Base-by-base conservation (phyloP, 2,888 invertebrate species). In the Parnassius smintheus region DNA sequence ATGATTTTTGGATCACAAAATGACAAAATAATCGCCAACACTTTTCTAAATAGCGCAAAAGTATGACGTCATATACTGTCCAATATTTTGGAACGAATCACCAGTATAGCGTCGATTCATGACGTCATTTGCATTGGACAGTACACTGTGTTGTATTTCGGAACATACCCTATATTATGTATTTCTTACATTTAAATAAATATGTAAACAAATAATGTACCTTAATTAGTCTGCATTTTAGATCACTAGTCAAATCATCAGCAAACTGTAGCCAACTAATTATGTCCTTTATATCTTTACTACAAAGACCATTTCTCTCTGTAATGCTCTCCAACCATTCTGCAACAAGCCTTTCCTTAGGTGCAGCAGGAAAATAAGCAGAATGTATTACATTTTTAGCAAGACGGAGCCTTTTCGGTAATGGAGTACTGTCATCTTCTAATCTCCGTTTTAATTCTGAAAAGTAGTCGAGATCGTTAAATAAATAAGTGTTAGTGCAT, bases 301-400 rank as follows among this genome's bases (percentile, higher is more conserved):
- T 71, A 9, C 71, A 73, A 1, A 91, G 69, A 44, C 75, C 73
- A 65, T 87, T 86, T 42, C 70, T 78, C 54, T 75, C 71, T 0
- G 73, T 78, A 9, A 91, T 66, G 1, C 35, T 62, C 35, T 88
- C 82, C 1, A 93, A 75, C 93, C 93, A 93, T 56, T 89, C 83
- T 1, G 91, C 80, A 13, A 93, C 81, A 2, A 92, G 76, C 58
- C 92, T 83, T 65, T 93, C 92, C 71, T 93, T 93, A 0, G 88
- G 86, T 2, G 85, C 81, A 0, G 91, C 77, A 0, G 92, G 87
- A 52, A 93, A 83, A 70, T 92, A 88, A 12, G 87, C 78, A 0
- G 91, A 88, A 10, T 81, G 77, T 2, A 93, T 86, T 1, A 91
- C 83, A 77, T 93, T 93, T 70, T 89, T 92, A 0, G 93, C 93